phyloP scores from a whole-genome alignment of 2,888 invertebrate genomes.

The Zeuzera pyrina region DNA sequence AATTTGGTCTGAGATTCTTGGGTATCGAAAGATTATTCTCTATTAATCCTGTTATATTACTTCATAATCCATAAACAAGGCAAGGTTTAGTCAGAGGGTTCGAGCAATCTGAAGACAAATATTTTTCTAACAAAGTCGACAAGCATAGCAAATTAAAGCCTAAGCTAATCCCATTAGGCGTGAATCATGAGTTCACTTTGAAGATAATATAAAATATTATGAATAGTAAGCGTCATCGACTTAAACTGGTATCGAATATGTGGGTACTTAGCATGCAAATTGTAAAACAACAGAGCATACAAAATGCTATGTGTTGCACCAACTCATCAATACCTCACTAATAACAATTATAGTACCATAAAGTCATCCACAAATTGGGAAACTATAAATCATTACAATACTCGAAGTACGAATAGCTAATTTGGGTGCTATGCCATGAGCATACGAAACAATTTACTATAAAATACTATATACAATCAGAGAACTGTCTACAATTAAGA shows the following conservation, averaged over 20 bases:
- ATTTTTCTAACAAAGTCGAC: slow-evolving; percentile 38
- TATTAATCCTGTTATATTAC: too few species aligned
- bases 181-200: not conserved
- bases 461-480: too few species aligned
- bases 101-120: slow-evolving; percentile 39
- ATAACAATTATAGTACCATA: too few species aligned
- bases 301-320: slow-evolving; percentile 21
- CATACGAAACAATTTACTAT: too few species aligned
- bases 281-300: slow-evolving; percentile 33
- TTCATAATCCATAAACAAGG: slow-evolving; percentile 22
- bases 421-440: too few species aligned
- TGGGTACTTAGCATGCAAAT: slow-evolving; percentile 39
- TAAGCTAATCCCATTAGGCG: not conserved
- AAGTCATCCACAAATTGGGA: too few species aligned
- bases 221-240: not conserved
- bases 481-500: slow-evolving; percentile 35
- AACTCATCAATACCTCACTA: slow-evolving; percentile 35
- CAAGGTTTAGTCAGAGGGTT: slow-evolving; percentile 31
- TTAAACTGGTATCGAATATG: slow-evolving; percentile 17
- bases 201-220: not conserved
- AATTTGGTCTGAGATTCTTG: too few species aligned
- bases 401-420: too few species aligned
- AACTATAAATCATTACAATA: too few species aligned
- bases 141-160: slow-evolving; percentile 28
- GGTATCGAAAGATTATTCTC: too few species aligned